Evolutionary conservation across 2,888 invertebrate species (phyloP).

Genomic region (Acronicta leporina): DNA sequence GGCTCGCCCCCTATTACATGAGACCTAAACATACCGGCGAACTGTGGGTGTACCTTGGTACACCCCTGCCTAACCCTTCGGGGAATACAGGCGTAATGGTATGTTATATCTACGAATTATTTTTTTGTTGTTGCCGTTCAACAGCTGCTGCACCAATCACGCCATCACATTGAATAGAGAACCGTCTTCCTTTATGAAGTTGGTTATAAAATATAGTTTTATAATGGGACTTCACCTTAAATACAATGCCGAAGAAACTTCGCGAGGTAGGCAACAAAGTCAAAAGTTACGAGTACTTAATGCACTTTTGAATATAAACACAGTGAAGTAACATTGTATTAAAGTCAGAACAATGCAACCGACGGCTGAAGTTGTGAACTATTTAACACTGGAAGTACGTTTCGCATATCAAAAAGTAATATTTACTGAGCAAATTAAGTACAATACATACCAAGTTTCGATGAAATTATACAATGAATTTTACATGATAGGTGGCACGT

Average conservation of each 20-base stretch:
- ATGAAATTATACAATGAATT: conserved; percentile 2
- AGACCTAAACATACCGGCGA: too few relatives aligned
- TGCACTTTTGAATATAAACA: conserved; percentile 74
- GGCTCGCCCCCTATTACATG: too few relatives aligned
- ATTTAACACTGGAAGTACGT: conserved; percentile 44
- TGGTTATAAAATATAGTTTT: conserved; percentile 28
- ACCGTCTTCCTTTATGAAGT: too few relatives aligned
- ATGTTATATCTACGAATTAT: too few relatives aligned
- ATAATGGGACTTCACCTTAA: conserved; percentile 41
- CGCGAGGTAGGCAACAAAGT: conserved; percentile 60
- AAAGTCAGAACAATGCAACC: conserved; percentile 61
- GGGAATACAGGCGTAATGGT: too few relatives aligned
- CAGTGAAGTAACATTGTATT: conserved; percentile 63
- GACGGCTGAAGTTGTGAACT: conserved; percentile 45
- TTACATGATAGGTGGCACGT: background rate
- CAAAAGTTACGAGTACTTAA: conserved; percentile 68
- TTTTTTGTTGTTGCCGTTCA: too few relatives aligned
- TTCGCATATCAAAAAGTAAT: conserved; percentile 44
- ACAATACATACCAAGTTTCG: conserved; percentile 17
- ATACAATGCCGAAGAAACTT: conserved; percentile 48
- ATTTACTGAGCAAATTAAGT: conserved; percentile 28
- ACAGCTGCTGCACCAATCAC: too few relatives aligned
- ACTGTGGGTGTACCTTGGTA: too few relatives aligned
- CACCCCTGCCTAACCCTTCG: too few relatives aligned
- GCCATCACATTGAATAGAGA: too few relatives aligned